Percentiles rank a stretch among this genome's conserved stretches.
These are phyloP conservation scores for Flabesymbios commensalis DNA, from an alignment of 2,888 invertebrate species.

Conservation along the genomic window DNA sequence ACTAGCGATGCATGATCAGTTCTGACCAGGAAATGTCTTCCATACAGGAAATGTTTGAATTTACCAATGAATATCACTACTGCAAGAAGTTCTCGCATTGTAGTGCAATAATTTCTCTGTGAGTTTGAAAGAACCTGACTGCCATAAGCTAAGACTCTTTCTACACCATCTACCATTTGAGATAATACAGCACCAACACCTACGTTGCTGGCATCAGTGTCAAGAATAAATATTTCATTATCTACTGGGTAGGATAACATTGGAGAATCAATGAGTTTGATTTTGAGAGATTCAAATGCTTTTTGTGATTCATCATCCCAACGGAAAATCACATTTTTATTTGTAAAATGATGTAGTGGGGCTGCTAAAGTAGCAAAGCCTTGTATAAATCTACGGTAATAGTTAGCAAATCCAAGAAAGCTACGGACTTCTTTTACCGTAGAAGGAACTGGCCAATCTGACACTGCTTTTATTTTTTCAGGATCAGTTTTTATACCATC, in stretches of 20 bases:
- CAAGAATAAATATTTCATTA: neutral
- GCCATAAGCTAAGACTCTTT: conserved; percentile 15
- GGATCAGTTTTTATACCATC: conserved; percentile 8
- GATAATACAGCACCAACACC: conserved; percentile 13
- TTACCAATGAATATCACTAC: conserved; percentile 7
- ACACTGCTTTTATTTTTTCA: neutral
- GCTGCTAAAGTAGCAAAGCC: neutral
- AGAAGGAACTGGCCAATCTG: neutral
- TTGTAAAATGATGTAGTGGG: conserved; percentile 8
- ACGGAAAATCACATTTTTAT: conserved; percentile 3
- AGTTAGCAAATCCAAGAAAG: conserved; percentile 2
- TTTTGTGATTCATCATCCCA: conserved; percentile 17
- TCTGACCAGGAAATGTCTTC: conserved; percentile 5
- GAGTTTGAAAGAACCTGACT: conserved; percentile 3
- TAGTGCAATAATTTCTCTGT: conserved; percentile 6
- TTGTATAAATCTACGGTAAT: conserved; percentile 8
- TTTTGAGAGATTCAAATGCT: conserved; percentile 9
- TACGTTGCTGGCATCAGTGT: conserved; percentile 1
- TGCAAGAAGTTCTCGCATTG: conserved; percentile 9
- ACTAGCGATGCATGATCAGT: conserved; percentile 14
- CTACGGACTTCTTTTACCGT: neutral
- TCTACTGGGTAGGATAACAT: conserved; percentile 11
- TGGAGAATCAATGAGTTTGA: conserved; percentile 7
- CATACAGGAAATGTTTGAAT: conserved; percentile 18
- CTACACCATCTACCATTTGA: conserved; percentile 9